phyloP scores from a whole-genome alignment of 2,113 vertebrate genomes.

The Aramus guarauna region DNA sequence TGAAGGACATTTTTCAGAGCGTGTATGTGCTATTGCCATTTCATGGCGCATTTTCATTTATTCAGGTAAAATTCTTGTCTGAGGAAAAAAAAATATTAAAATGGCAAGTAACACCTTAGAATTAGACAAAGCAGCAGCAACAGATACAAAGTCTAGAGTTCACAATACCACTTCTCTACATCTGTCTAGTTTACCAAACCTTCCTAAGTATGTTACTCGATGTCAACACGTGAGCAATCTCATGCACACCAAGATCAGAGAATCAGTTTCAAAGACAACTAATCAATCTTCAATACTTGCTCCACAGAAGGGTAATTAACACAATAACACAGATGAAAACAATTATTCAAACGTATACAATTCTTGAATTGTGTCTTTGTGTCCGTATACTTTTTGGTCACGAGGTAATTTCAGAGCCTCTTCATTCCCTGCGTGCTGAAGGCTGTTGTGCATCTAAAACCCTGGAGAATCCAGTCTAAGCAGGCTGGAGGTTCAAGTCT shows the following conservation, averaged over 20 bases:
- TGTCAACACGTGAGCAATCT: neutral
- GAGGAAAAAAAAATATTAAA: neutral
- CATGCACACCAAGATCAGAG: neutral
- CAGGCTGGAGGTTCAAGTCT: neutral
- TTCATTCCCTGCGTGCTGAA: neutral
- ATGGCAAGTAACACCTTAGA: neutral
- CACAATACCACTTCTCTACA: neutral
- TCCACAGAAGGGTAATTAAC: neutral
- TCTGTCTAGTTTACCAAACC: neutral
- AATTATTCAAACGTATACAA: neutral
- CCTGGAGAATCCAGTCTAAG: neutral
- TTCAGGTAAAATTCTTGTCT: neutral
- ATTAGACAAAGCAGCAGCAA: neutral
- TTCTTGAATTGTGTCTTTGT: neutral
- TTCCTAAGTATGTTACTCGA: neutral
- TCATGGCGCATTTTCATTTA: neutral
- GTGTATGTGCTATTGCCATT: neutral
- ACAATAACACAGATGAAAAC: neutral
- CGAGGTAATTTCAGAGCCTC: neutral
- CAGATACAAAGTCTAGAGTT: rapidly evolving
- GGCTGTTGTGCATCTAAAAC: neutral
- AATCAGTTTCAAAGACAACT: neutral
- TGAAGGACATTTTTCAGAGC: neutral
- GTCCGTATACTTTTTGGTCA: neutral
- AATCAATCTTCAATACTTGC: neutral